Conservation (phyloP, 2,113 vertebrate species). For the Chloroceryle aenea region DNA sequence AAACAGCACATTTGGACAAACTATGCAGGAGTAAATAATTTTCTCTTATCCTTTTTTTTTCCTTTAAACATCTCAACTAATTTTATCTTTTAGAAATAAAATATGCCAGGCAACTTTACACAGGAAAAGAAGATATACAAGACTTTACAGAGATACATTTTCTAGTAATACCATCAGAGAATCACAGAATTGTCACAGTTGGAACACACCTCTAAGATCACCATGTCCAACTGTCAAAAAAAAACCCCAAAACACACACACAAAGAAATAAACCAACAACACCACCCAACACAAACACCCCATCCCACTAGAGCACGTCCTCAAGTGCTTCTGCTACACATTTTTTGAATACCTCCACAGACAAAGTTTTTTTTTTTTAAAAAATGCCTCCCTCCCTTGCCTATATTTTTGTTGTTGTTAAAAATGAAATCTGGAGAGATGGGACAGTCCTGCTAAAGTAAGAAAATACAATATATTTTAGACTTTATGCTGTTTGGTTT, state of each 20-base stretch:
- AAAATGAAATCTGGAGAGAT: background rate
- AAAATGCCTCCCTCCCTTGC: background rate
- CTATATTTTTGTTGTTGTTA: background rate
- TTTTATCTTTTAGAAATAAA: background rate
- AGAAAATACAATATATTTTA: background rate
- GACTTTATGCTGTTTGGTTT: background rate
- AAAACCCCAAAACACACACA: too few relatives aligned
- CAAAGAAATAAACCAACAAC: too few relatives aligned
- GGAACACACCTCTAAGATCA: too few relatives aligned
- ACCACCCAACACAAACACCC: too few relatives aligned
- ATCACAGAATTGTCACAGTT: too few relatives aligned
- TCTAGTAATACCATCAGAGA: background rate
- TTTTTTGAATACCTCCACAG: too few relatives aligned
- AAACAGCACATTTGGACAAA: background rate
- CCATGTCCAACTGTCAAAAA: too few relatives aligned
- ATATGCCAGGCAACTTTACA: background rate
- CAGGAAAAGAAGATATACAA: background rate
- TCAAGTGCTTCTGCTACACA: too few relatives aligned
- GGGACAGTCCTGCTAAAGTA: background rate
- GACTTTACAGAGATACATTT: background rate
- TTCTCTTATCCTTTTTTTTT: background rate
- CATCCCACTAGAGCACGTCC: too few relatives aligned
- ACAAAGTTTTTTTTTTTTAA: too few relatives aligned
- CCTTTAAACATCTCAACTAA: background rate
- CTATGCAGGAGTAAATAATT: background rate